Base-by-base conservation (phyloP, 2,113 vertebrate genomes). In the Phrynocephalus versicolor region DNA sequence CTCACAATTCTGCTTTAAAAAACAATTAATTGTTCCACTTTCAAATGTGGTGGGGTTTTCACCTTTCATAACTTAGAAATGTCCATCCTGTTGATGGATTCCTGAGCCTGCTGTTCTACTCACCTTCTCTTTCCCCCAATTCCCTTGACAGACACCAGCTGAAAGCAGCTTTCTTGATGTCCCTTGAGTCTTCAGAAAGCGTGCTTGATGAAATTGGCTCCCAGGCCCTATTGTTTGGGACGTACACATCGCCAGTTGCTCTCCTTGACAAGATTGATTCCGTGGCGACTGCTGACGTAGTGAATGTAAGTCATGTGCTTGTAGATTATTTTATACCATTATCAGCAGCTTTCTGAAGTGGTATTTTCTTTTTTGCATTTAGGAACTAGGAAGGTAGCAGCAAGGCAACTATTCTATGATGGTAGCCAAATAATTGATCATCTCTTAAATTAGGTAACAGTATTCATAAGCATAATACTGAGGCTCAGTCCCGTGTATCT, bases 81-180 rank as follows among this genome's bases (percentile, higher is more conserved):
- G 72, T 27, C 13, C 37, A 65, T n/a, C 16, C 9, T 37, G 10
- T 67, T 33, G 37, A 19, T 57, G 16, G 7, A 23, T 21, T 21
- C 19, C 41, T 64, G 72, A 39, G 10, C 25, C 21, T 58, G 33
- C 33, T 73, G 57, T 9, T 19, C 0, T 37, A 15, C 69, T 85
- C 0, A 58, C 64, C 19, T 19, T 89, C 65, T 19, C 35, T 90
- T n/a, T 74, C 64, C 81, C 21, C 35, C 65, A 27, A 16, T 78
- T 64, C 35, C 89, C 87, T 87, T 92, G 83, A 82, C 89, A 99
- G 99, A 93, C 97, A 96, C 85, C 97, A 98, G 93, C 91, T 99
- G 87, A 98, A 97, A 93, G 95, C 96, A 16, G 94, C 96, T 3
- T 97, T 96, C 82, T 87, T 99, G 85, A 99, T 99, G 98, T 97